phyloP scores from a whole-genome alignment of 2,797 vertebrate genomes.

The Epinephelus malabaricus region DNA sequence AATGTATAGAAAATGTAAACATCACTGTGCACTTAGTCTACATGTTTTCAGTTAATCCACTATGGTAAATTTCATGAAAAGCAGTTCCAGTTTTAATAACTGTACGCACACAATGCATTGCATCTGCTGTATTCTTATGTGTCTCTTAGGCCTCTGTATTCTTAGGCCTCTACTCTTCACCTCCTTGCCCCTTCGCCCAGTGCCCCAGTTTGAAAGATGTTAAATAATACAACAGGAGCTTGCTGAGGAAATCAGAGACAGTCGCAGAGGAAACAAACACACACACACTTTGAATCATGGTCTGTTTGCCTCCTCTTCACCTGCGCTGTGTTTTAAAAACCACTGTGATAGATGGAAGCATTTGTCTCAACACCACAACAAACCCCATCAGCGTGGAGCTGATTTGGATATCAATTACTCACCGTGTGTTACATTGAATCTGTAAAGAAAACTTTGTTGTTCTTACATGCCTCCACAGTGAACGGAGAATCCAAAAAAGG shows the following conservation, averaged over 20 bases:
- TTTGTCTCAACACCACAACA: constrained; percentile 5
- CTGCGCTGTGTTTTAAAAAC: neutral
- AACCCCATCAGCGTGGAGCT: neutral
- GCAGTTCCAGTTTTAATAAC: neutral
- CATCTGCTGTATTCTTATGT: neutral
- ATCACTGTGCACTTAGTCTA: neutral
- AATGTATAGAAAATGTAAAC: neutral
- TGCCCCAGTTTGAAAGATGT: constrained; percentile 57
- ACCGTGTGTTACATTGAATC: too few species aligned
- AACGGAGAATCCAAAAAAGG: too few species aligned
- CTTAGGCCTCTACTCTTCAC: constrained; percentile 46
- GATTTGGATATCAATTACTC: too few species aligned
- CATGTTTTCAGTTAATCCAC: neutral
- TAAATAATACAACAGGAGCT: constrained; percentile 73
- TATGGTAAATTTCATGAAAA: neutral
- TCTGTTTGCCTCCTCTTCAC: neutral
- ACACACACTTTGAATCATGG: constrained; percentile 13
- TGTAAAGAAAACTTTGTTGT: too few species aligned
- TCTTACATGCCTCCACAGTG: too few species aligned
- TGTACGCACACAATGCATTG: neutral
- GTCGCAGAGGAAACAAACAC: constrained; percentile 33
- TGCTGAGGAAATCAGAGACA: constrained; percentile 64
- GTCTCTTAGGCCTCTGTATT: too few species aligned
- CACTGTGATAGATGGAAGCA: too few species aligned
- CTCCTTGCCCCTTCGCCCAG: constrained; percentile 53